A percentile compares a stretch with the other conserved stretches of the same genome.
These are phyloP conservation scores for Mixornis gularis DNA, from an alignment of 2,113 vertebrate genomes.

Conservation along the genomic window DNA sequence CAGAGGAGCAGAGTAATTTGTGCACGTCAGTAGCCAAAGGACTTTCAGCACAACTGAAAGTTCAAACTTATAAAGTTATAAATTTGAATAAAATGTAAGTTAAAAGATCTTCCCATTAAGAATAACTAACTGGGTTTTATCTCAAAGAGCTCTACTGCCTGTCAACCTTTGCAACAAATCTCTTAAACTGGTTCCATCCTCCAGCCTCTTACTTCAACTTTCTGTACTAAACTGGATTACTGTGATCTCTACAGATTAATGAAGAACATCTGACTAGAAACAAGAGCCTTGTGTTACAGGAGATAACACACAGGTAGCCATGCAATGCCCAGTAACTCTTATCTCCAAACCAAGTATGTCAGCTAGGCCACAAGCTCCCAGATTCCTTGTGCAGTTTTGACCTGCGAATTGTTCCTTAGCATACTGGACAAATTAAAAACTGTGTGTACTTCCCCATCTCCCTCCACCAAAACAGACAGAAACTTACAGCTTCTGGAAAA, in stretches of 20 bases:
- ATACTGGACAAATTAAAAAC: background rate
- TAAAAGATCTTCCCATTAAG: background rate
- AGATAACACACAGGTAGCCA: background rate
- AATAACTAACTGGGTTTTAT: background rate
- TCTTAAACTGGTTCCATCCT: background rate
- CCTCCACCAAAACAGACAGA: background rate
- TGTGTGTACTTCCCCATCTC: accelerated
- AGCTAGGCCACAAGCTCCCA: background rate
- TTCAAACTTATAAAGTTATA: background rate
- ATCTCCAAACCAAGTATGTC: background rate
- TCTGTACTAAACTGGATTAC: background rate
- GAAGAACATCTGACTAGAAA: background rate
- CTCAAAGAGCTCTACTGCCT: background rate
- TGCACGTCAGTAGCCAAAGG: background rate
- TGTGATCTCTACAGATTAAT: background rate
- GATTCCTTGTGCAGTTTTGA: background rate
- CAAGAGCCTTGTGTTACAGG: background rate
- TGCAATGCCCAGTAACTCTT: background rate
- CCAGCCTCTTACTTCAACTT: background rate
- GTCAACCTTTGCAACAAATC: background rate
- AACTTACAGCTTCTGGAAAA: background rate
- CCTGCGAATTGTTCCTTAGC: background rate
- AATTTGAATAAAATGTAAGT: background rate
- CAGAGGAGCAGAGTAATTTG: background rate
- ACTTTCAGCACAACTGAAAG: background rate